These are phyloP conservation scores for Phasia obesa DNA, from an alignment of 2,888 invertebrate species.

Conservation along the genomic window DNA sequence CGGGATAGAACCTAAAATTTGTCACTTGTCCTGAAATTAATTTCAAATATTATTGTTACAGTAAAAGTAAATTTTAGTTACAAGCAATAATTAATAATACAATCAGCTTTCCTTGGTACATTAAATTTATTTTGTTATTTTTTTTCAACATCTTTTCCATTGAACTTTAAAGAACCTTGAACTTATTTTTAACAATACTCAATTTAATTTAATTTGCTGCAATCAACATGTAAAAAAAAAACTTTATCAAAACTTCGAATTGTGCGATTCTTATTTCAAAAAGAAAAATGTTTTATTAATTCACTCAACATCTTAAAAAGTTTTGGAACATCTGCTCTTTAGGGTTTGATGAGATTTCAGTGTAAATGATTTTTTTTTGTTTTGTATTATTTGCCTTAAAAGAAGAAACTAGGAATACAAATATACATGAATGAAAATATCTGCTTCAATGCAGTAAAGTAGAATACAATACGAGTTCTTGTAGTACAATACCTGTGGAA, in stretches of 20 bases:
- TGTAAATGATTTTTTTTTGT: too few species aligned
- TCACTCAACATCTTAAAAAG: neutral
- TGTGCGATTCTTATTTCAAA: neutral
- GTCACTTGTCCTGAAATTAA: too few species aligned
- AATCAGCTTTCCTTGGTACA: too few species aligned
- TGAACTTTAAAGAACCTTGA: too few species aligned
- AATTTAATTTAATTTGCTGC: too few species aligned
- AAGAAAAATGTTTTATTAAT: neutral
- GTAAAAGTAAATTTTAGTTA: too few species aligned
- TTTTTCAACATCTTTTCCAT: too few species aligned
- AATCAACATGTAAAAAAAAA: neutral
- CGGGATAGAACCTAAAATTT: too few species aligned
- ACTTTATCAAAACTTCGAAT: neutral
- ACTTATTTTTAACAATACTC: too few species aligned
- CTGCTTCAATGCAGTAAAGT: constrained; percentile 11
- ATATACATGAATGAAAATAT: constrained; percentile 3
- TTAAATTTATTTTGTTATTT: too few species aligned
- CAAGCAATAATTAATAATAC: too few species aligned
- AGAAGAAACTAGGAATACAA: constrained; percentile 3
- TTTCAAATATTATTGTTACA: too few species aligned
- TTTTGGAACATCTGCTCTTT: constrained; percentile 24
- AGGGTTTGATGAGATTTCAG: constrained; percentile 14
- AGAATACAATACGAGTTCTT: constrained; percentile 4
- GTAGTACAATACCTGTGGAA: constrained; percentile 20
- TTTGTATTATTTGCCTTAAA: constrained; percentile 3